Evolutionary conservation across 1,140 invertebrate species (phyloP).

Genomic region (Tachypleus tridentatus): DNA sequence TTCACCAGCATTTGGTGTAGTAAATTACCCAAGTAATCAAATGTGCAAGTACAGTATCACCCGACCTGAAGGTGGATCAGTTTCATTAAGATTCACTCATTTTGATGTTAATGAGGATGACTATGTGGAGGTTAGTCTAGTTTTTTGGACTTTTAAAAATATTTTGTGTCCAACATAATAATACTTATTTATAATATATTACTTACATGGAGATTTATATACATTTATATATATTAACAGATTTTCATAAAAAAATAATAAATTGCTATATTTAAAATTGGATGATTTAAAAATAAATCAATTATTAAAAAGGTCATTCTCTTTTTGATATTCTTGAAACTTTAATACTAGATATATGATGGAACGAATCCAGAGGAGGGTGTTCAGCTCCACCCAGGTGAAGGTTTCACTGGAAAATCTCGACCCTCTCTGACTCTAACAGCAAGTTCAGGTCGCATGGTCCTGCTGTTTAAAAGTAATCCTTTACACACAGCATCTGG

Average conservation of each 20-base stretch:
- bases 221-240: not conserved
- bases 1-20: conserved; percentile 71
- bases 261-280: conserved; percentile 1
- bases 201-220: not conserved
- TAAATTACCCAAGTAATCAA: conserved; percentile 79
- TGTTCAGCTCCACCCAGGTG: conserved; percentile 69
- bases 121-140: conserved; percentile 52
- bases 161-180: no score
- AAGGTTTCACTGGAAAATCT: conserved; percentile 69
- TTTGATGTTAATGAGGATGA: conserved; percentile 78
- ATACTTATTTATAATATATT: no score
- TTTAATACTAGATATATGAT: conserved; percentile 56
- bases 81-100: conserved; percentile 74
- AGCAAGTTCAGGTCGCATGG: conserved; percentile 81
- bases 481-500: conserved; percentile 67
- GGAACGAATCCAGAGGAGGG: conserved; percentile 58
- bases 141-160: no score
- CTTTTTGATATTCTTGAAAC: conserved; percentile 10
- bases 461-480: conserved; percentile 75
- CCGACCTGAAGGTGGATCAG: conserved; percentile 59
- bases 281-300: no score
- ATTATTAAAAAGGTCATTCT: not conserved
- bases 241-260: conserved; percentile 19
- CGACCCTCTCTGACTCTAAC: conserved; percentile 76
- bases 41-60: conserved; percentile 79